Evolutionary conservation across 2,888 invertebrate genomes (phyloP).

Genomic region (Gonocerus acuteangulatus): DNA sequence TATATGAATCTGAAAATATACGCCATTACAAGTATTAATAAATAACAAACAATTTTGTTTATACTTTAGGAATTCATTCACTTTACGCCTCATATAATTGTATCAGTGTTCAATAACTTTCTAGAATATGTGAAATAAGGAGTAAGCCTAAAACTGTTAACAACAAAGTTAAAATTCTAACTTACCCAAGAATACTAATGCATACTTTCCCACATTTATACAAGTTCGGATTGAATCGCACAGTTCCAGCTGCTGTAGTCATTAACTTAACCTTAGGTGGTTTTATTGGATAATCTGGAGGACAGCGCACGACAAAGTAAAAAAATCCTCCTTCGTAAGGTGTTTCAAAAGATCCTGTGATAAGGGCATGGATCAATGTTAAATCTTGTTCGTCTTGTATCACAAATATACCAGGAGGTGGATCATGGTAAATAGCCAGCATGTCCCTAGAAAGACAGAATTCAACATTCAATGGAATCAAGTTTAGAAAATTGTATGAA

Average conservation of each 20-base stretch:
- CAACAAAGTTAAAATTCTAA: no score
- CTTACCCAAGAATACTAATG: conserved; percentile 50
- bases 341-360: conserved; percentile 53
- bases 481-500: neutral
- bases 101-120: no score
- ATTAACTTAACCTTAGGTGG: conserved; percentile 53
- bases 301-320: conserved; percentile 49
- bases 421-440: conserved; percentile 50
- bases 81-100: no score
- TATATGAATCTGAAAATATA: no score
- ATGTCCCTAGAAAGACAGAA: conserved; percentile 45
- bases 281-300: conserved; percentile 50
- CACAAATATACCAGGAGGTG: conserved; percentile 51
- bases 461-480: neutral
- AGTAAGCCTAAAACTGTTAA: no score
- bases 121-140: no score
- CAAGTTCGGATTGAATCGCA: conserved; percentile 56
- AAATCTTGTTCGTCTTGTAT: conserved; percentile 50
- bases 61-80: no score
- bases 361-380: conserved; percentile 50
- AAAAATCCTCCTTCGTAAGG: conserved; percentile 54
- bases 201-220: conserved; percentile 55
- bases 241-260: conserved; percentile 52
- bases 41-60: no score
- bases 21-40: no score